These are phyloP conservation scores for rabbit (Oryctolagus cuniculus) DNA, from an alignment of 2,113 vertebrate species.

Conservation along the genomic window DNA sequence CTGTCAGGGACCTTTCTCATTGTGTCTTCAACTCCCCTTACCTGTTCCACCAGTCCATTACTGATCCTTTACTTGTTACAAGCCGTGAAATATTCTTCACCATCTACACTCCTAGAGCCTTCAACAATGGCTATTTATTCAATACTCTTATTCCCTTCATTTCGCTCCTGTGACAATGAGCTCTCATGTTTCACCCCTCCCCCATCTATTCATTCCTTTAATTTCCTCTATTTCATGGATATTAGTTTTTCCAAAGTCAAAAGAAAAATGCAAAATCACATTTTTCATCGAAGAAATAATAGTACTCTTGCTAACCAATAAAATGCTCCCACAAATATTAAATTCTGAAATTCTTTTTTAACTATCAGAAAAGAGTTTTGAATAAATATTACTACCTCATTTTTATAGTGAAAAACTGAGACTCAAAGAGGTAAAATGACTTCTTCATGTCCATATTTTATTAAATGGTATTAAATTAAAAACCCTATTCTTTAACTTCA, in stretches of 20 bases:
- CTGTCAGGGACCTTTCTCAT: background rate
- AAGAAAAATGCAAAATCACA: background rate
- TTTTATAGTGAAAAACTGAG: background rate
- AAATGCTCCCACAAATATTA: background rate
- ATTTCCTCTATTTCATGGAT: background rate
- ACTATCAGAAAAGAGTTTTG: background rate
- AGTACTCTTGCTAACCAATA: background rate
- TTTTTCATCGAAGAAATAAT: background rate
- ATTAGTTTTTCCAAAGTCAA: background rate
- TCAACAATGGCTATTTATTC: background rate
- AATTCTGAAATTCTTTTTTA: conserved; percentile 20
- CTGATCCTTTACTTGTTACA: background rate
- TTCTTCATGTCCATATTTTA: background rate
- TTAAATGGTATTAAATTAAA: conserved; percentile 22
- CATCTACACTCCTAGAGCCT: background rate
- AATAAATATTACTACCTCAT: background rate
- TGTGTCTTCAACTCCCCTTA: background rate
- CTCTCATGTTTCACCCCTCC: background rate
- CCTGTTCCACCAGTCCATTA: background rate
- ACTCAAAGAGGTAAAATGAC: background rate
- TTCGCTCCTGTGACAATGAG: background rate
- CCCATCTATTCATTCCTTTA: background rate
- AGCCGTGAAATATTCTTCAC: background rate
- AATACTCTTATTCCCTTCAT: background rate
- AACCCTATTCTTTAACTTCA: background rate